Percentiles rank a stretch among this genome's conserved stretches.
Evolutionary conservation across 2,888 invertebrate species (phyloP).

Genomic region (Nomada flava): DNA sequence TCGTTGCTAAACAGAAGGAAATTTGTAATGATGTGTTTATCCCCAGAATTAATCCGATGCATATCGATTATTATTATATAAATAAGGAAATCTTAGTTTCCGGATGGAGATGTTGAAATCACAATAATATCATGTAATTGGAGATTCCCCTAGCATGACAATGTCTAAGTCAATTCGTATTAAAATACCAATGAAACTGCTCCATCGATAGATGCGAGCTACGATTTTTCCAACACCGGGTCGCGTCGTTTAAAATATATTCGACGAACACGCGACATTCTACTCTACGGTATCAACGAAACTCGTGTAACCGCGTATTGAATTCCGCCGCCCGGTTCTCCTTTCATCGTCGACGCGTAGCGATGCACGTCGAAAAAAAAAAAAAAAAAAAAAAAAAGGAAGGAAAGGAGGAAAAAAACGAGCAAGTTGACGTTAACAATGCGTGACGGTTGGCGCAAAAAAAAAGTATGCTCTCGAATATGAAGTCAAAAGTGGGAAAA

Average conservation of each 20-base stretch:
- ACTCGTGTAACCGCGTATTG: neutral
- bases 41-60: no score
- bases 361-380: conserved; percentile 16
- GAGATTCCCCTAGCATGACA: neutral
- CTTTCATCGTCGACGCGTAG: no score
- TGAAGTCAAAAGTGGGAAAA: conserved; percentile 75
- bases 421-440: conserved; percentile 76
- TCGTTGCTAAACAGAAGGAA: no score
- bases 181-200: neutral
- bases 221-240: no score
- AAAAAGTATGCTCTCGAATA: conserved; percentile 75
- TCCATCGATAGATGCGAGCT: neutral
- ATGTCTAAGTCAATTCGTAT: no score
- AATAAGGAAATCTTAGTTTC: no score
- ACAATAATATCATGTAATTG: neutral
- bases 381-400: conserved; percentile 8
- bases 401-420: conserved; percentile 30
- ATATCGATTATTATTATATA: no score
- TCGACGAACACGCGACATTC: neutral
- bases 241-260: neutral
- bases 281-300: conserved; percentile 19
- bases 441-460: conserved; percentile 78
- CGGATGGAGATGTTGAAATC: neutral
- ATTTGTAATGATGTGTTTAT: no score
- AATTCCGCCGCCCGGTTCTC: conserved; percentile 27